Conservation (phyloP, 2,113 vertebrate genomes). For the Hydropotes inermis region DNA sequence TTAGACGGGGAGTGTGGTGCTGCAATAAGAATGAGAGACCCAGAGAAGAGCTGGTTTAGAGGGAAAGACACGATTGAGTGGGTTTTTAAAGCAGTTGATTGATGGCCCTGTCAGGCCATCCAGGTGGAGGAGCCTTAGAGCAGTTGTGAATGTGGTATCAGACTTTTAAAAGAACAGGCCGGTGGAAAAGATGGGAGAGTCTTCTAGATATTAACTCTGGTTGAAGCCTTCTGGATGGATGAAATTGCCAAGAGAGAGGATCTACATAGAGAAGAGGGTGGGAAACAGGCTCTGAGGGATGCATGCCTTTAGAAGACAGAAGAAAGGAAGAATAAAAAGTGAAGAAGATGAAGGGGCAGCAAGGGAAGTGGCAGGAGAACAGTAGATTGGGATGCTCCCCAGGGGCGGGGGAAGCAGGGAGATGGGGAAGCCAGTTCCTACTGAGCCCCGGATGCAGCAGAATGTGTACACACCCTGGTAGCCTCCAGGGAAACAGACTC, state of each 20-base stretch:
- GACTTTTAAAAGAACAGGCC: neutral
- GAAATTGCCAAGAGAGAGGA: neutral
- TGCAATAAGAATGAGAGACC: neutral
- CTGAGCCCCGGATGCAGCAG: neutral
- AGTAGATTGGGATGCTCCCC: neutral
- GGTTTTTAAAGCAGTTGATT: slow-evolving; percentile 11
- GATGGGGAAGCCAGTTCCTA: neutral
- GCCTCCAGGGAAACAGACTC: neutral
- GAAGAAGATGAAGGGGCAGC: neutral
- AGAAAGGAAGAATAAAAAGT: neutral
- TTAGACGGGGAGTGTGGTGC: neutral
- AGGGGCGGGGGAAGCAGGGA: neutral
- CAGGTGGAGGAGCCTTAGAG: neutral
- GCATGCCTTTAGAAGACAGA: neutral
- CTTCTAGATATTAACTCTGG: neutral
- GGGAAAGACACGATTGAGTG: neutral
- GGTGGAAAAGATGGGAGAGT: neutral
- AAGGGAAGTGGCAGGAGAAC: neutral
- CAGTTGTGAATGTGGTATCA: neutral
- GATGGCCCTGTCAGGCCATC: neutral
- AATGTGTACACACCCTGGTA: neutral
- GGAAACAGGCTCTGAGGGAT: neutral
- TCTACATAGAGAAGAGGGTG: neutral
- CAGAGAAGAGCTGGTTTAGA: neutral
- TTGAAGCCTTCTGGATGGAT: neutral